Base-by-base conservation (phyloP, 2,888 invertebrate genomes). In the Poecilus cupreus region DNA sequence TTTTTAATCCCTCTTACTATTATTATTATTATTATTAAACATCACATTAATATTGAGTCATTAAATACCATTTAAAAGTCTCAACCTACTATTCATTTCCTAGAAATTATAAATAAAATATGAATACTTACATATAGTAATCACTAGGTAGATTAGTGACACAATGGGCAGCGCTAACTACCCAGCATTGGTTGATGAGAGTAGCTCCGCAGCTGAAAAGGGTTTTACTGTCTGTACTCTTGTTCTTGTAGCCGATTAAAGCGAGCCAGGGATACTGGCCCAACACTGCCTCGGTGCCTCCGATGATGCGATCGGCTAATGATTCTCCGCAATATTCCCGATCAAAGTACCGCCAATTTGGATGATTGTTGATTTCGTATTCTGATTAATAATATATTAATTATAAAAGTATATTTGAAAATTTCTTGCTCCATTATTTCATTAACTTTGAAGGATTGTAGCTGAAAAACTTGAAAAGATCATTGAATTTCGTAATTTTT, bases 221-320 rank as follows among this genome's bases (percentile, higher is more conserved):
- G 1, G 84, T 54, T 8, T 24, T 1, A 8, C n/a, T 39, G 8
- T 57, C 32, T 6, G 4, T 1, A 2, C 2, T 32, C 8, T 84
- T 83, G 89, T 90, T 85, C 24, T 83, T 83, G 84, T 92, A 93
- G 77, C 92, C 93, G 6, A 94, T 88, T 16, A 92, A 89, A 0
- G 89, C 91, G 20, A 94, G 89, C 93, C 93, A 94, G 1, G 93
- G 93, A 86, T 91, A 93, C 84, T 93, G 91, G 0, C 93, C 93
- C 2, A 93, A 86, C 0, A 89, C 87, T 0, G 94, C 93, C 74
- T 91, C 89, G 32, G 88, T 85, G 0, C 94, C 94, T 0, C 93
- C 93, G 37, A 93, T 92, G 85, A 94, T 93, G 60, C 93, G 90
- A 85, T 93, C 92, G 0, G 90, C 86, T 8, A 89, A 89, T 80